Evolutionary conservation across 2,888 invertebrate genomes (phyloP).

Genomic region (Leptinotarsa haldemani): DNA sequence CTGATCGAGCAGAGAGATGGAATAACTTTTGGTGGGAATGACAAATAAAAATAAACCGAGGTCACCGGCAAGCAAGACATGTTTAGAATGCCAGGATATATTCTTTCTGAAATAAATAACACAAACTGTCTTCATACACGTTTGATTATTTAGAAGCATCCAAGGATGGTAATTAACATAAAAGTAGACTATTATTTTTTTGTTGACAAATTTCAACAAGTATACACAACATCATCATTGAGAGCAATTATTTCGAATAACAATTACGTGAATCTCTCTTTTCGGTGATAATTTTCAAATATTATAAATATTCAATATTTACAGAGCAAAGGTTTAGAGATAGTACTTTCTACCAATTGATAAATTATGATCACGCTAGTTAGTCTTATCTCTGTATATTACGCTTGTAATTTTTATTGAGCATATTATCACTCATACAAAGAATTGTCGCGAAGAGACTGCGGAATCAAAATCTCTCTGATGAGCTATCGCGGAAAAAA

Average conservation of each 20-base stretch:
- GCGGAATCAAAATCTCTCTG: neutral
- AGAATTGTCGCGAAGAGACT: slow-evolving; percentile 1
- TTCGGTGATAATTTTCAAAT: slow-evolving; percentile 3
- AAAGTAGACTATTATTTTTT: neutral
- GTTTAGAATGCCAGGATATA: too few species aligned
- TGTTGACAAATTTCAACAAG: neutral
- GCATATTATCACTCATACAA: neutral
- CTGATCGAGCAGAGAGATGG: too few species aligned
- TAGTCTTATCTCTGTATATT: slow-evolving; percentile 7
- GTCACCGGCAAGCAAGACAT: too few species aligned
- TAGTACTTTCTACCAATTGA: slow-evolving; percentile 1
- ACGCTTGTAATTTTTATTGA: slow-evolving; percentile 9
- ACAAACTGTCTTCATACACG: neutral
- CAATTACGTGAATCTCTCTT: neutral
- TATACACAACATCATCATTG: neutral
- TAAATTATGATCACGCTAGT: neutral
- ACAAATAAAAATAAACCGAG: too few species aligned
- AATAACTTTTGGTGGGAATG: too few species aligned
- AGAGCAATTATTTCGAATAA: neutral
- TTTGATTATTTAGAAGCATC: neutral
- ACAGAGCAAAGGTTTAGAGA: slow-evolving; percentile 16
- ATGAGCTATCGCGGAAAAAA: neutral
- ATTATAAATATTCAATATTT: slow-evolving; percentile 11
- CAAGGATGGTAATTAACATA: neutral
- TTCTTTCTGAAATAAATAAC: too few species aligned